These are phyloP conservation scores for Drosophila cognata DNA, from an alignment of 2,888 invertebrate genomes.

Conservation along the genomic window DNA sequence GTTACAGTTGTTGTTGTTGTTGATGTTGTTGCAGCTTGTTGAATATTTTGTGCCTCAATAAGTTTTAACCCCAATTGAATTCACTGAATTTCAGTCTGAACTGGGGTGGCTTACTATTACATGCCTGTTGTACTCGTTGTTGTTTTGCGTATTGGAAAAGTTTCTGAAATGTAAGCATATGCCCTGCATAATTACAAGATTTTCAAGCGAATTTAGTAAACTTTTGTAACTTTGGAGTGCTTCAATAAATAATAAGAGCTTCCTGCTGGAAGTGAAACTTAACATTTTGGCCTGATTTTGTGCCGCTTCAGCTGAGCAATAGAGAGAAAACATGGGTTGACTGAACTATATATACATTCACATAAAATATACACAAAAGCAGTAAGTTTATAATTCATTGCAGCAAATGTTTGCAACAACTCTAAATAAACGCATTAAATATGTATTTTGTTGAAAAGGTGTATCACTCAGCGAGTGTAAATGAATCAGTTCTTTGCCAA, in stretches of 20 bases:
- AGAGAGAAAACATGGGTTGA: background rate
- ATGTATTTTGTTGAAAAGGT: background rate
- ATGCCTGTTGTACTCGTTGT: slow-evolving; percentile 4
- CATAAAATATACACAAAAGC: background rate
- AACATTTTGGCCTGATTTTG: slow-evolving; percentile 56
- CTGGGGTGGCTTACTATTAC: slow-evolving; percentile 37
- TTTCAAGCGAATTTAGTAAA: slow-evolving; percentile 36
- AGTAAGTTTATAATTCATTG: background rate
- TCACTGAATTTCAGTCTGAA: slow-evolving; percentile 19
- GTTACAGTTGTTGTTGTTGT: slow-evolving; percentile 18
- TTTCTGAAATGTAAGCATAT: slow-evolving; percentile 69
- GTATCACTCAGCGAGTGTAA: background rate
- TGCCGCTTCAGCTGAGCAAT: background rate
- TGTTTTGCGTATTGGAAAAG: slow-evolving; percentile 47
- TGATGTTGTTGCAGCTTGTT: slow-evolving; percentile 36
- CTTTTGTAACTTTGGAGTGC: slow-evolving; percentile 69
- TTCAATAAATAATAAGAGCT: slow-evolving; percentile 69
- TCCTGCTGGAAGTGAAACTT: slow-evolving; percentile 26
- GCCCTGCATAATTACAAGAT: slow-evolving; percentile 69
- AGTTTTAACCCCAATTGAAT: slow-evolving; percentile 71
- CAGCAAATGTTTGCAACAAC: background rate
- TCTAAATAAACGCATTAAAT: slow-evolving; percentile 3
- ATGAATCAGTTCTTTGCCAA: background rate
- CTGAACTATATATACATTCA: background rate
- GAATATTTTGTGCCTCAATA: slow-evolving; percentile 60